Evolutionary conservation across 2,113 vertebrate species (phyloP), one percentile per base, ranked within the genome.

Genomic region (Anguilla japonica): DNA sequence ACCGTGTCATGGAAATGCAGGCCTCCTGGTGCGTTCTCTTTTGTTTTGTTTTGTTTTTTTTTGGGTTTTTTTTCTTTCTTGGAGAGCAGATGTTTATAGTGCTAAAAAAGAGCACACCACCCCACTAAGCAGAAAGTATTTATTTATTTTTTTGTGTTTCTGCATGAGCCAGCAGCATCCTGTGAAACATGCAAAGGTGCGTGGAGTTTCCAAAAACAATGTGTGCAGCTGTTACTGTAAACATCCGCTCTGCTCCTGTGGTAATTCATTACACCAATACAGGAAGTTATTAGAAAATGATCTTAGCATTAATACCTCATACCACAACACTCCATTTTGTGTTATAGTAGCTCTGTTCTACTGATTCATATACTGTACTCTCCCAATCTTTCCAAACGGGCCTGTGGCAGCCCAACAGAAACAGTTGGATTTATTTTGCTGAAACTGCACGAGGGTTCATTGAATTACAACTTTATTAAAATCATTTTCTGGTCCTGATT

Each of bases 391-490:
- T 41, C 22, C 86, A 43, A 79, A 53, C 63, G 79, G 81, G 71
- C 75, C 83, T 79, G 57, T 46, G 39, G 40, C 71, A 83, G 75
- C 67, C 83, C 46, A 78, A 60, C 41, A 57, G 57, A 29, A 18
- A 26, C 43, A 26, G 39, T 20, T 3, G 53, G 50, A 7, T 40
- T 87, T 82, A 85, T 71, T 53, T 9, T 67, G n/a, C 53, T 50
- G 46, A 83, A 86, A 75, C 60, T 29, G 84, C 39, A 53, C 16
- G 46, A 83, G 41, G 16, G 39, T 60, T 88, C 87, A 86, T 87
- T 88, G 63, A 90, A 90, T 88, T 88, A 88, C 86, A 85, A 82
- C 84, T 86, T 79, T 57, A 88, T 86, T 87, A 84, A 90, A 87
- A 88, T 81, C 2, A 67, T 90, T 88, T 85, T 84, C 87, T 84